Conservation (phyloP, 2,888 invertebrate genomes). For the Phaedon cochleariae region DNA sequence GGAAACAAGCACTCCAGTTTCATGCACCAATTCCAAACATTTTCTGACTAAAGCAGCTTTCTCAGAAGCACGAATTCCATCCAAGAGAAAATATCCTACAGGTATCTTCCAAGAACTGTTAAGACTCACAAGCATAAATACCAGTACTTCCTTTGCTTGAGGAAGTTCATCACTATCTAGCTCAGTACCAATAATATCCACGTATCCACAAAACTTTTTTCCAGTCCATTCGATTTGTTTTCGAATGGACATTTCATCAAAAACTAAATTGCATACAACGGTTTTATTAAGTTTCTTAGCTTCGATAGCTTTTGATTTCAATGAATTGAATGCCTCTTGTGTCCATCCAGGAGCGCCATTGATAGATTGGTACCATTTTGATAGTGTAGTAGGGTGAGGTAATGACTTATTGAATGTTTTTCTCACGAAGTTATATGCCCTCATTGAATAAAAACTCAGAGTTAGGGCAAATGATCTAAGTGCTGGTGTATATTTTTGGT, state of each 20-base stretch:
- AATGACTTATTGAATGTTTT: no score
- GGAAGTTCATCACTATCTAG: constrained; percentile 40
- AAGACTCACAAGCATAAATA: constrained; percentile 4
- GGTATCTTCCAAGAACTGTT: constrained; percentile 11
- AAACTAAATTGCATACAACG: constrained; percentile 17
- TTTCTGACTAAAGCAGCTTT: not conserved
- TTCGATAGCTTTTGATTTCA: constrained; percentile 20
- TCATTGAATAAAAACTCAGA: no score
- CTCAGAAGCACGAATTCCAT: not conserved
- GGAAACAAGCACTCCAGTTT: constrained; percentile 11
- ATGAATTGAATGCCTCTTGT: no score
- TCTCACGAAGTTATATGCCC: no score
- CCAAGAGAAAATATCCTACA: constrained; percentile 2
- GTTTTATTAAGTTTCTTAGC: not conserved
- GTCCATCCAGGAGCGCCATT: no score
- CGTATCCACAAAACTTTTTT: constrained; percentile 21
- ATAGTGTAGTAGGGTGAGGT: no score
- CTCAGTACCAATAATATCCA: constrained; percentile 42
- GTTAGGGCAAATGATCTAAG: no score
- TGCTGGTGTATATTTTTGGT: no score
- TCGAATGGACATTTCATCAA: constrained; percentile 23
- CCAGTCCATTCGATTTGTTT: constrained; percentile 17
- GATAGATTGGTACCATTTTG: no score
- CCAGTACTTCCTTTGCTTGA: constrained; percentile 15
- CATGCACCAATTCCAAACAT: not conserved